A percentile compares a stretch with the other conserved stretches of the same genome.
Conservation (phyloP, 2,797 vertebrate species). For the Onychomys torridus region DNA sequence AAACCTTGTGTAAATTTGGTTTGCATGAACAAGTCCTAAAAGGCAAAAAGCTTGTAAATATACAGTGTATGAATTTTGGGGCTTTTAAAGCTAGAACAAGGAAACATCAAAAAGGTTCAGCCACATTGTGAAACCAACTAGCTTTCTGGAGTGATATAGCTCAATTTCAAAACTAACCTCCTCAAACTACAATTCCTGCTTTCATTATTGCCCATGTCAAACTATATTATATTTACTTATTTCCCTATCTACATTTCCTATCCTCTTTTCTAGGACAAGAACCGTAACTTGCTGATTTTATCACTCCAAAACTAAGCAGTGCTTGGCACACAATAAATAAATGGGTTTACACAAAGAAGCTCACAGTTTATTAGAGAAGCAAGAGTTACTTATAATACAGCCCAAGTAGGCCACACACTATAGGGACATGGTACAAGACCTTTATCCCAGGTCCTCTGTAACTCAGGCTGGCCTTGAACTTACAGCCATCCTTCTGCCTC, state of each 20-base stretch:
- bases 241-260: background rate
- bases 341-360: constrained; percentile 18
- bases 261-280: constrained; percentile 38
- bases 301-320: background rate
- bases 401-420: background rate
- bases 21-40: constrained; percentile 38
- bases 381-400: constrained; percentile 34
- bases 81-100: constrained; percentile 29
- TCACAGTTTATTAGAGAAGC: constrained; percentile 4
- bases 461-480: background rate
- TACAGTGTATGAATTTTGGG: constrained; percentile 38
- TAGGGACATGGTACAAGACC: background rate
- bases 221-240: constrained; percentile 12
- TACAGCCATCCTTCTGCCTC: background rate
- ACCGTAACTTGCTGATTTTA: constrained; percentile 13
- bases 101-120: constrained; percentile 40
- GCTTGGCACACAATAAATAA: constrained; percentile 50
- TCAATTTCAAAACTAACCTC: constrained; percentile 28
- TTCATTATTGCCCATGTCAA: constrained; percentile 40
- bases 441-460: background rate
- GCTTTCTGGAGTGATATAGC: background rate
- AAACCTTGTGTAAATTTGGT: background rate
- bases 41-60: background rate
- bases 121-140: background rate
- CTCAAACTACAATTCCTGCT: constrained; percentile 29